Evolutionary conservation across 2,113 vertebrate genomes (phyloP).

Genomic region (Nycticorax nycticorax): DNA sequence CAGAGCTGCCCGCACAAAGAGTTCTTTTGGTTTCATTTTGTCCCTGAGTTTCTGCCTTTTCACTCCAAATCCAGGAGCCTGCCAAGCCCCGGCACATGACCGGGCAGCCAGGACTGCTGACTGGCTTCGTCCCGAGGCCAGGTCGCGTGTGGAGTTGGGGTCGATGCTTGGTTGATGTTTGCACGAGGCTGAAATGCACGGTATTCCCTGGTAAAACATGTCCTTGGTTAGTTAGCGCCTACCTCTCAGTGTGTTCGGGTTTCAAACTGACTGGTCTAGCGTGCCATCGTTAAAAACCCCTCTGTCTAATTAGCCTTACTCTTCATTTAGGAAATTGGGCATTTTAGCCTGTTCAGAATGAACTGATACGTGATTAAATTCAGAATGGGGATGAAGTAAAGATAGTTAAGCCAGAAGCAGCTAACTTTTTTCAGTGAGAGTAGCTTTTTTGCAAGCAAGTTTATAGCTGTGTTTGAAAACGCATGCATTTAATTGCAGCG

Average conservation of each 20-base stretch:
- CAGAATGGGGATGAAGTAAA: background rate
- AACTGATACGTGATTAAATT: background rate
- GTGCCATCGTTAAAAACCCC: background rate
- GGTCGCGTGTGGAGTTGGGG: background rate
- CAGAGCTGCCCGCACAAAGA: background rate
- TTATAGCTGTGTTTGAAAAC: background rate
- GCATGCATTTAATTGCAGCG: background rate
- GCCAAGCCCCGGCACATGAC: rapidly evolving
- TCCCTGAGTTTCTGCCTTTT: background rate
- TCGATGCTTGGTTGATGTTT: background rate
- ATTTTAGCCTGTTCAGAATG: background rate
- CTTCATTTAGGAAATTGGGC: background rate
- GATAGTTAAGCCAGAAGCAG: background rate
- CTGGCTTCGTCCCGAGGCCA: background rate
- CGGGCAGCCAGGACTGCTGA: background rate
- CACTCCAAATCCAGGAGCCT: background rate
- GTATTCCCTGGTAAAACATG: background rate
- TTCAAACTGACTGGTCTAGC: background rate
- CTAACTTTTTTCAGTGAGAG: background rate
- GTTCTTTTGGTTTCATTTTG: background rate
- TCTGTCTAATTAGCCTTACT: constrained; percentile 4
- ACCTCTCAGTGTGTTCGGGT: background rate
- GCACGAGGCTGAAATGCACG: background rate
- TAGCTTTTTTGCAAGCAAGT: background rate
- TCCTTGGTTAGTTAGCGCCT: background rate